Evolutionary conservation across 2,797 vertebrate genomes (phyloP).

Genomic region (Tauraco hartlaubi): DNA sequence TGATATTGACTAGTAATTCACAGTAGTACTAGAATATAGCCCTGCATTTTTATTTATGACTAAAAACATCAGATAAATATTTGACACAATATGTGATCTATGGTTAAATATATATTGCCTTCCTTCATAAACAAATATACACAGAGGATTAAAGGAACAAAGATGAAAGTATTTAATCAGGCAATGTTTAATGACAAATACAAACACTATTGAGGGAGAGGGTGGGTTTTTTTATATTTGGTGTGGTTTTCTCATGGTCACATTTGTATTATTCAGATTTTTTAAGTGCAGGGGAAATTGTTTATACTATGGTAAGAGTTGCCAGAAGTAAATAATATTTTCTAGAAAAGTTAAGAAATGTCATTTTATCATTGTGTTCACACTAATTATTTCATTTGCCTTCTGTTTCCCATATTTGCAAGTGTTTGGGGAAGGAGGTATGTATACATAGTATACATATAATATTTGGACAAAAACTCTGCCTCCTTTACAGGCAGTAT

Average conservation of each 20-base stretch:
- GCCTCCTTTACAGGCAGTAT: background rate
- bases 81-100: background rate
- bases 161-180: background rate
- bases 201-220: background rate
- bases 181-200: background rate
- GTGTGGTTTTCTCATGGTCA: background rate
- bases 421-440: background rate
- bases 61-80: background rate
- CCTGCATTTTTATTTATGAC: background rate
- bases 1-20: background rate
- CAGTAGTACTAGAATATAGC: background rate
- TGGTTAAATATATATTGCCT: background rate
- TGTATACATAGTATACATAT: rapidly evolving
- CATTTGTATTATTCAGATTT: background rate
- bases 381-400: background rate
- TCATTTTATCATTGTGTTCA: background rate
- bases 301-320: background rate
- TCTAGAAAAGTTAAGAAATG: background rate
- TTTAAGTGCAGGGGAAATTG: no score
- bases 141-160: background rate
- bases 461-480: background rate
- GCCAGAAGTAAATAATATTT: background rate
- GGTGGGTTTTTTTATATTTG: background rate
- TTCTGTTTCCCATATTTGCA: background rate
- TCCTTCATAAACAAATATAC: background rate